Conservation (phyloP, 2,888 invertebrate species). For the Aleiodes testaceus region DNA sequence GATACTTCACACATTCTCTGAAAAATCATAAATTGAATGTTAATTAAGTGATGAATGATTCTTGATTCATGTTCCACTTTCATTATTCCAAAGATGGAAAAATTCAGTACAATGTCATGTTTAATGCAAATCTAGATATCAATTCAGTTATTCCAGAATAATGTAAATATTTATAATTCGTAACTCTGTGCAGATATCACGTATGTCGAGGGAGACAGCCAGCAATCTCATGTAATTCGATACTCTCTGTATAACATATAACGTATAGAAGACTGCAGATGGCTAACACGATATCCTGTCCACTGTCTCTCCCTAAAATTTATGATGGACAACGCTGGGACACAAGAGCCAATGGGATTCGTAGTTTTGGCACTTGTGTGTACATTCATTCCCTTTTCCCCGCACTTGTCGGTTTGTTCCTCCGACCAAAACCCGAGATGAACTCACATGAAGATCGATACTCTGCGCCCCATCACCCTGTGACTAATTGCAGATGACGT, state of each 20-base stretch:
- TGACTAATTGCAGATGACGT: no score
- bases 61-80: background rate
- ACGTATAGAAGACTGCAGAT: background rate
- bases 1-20: no score
- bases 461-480: no score
- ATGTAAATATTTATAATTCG: constrained; percentile 42
- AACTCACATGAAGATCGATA: no score
- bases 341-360: background rate
- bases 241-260: constrained; percentile 3
- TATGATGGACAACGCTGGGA: background rate
- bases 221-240: constrained; percentile 33
- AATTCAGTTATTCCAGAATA: constrained; percentile 20
- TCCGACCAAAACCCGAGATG: no score
- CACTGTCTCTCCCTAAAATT: background rate
- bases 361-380: background rate
- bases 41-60: constrained; percentile 38
- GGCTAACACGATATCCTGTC: background rate
- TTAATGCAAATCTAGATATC: constrained; percentile 21
- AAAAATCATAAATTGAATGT: no score
- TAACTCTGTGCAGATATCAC: constrained; percentile 29
- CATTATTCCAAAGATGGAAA: no score
- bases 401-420: no score
- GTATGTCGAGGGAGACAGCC: background rate
- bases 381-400: no score
- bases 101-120: background rate